Conservation (phyloP, 2,113 vertebrate species). For the Gavia stellata region DNA sequence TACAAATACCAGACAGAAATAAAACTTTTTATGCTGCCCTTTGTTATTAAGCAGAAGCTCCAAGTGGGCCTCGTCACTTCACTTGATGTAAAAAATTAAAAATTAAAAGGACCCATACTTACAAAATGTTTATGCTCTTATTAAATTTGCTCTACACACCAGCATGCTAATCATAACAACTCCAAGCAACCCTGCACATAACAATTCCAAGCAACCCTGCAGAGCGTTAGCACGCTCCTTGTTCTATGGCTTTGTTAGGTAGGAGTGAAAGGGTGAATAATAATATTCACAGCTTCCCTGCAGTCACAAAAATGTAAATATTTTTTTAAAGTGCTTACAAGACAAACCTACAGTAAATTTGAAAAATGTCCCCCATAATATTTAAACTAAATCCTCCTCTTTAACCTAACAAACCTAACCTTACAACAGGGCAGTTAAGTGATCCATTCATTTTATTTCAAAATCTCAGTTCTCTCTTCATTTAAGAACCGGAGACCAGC, state of each 20-base stretch:
- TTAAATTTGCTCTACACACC: slow-evolving; percentile 39
- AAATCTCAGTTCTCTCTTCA: slow-evolving; percentile 46
- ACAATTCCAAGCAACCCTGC: too few species aligned
- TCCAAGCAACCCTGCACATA: not conserved
- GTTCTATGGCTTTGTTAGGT: not conserved
- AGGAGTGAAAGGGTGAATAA: slow-evolving; percentile 26
- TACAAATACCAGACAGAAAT: not conserved
- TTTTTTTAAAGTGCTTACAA: slow-evolving; percentile 67
- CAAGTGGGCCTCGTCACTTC: not conserved
- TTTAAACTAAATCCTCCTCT: slow-evolving; percentile 64
- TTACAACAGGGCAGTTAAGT: slow-evolving; percentile 55
- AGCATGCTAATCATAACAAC: slow-evolving; percentile 52
- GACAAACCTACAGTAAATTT: slow-evolving; percentile 69
- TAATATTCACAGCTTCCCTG: slow-evolving; percentile 46
- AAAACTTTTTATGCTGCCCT: not conserved
- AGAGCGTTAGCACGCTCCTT: not conserved
- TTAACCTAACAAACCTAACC: slow-evolving; percentile 63
- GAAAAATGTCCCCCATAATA: slow-evolving; percentile 66
- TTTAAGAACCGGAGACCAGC: slow-evolving; percentile 28
- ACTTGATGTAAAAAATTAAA: not conserved
- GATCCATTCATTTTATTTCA: slow-evolving; percentile 59
- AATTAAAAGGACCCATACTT: slow-evolving; percentile 18
- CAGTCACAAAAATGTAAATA: slow-evolving; percentile 65
- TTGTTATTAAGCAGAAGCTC: not conserved
- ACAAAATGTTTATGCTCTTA: slow-evolving; percentile 56